Conservation (phyloP, 2,113 vertebrate species). For the Anarrhichthys ocellatus region DNA sequence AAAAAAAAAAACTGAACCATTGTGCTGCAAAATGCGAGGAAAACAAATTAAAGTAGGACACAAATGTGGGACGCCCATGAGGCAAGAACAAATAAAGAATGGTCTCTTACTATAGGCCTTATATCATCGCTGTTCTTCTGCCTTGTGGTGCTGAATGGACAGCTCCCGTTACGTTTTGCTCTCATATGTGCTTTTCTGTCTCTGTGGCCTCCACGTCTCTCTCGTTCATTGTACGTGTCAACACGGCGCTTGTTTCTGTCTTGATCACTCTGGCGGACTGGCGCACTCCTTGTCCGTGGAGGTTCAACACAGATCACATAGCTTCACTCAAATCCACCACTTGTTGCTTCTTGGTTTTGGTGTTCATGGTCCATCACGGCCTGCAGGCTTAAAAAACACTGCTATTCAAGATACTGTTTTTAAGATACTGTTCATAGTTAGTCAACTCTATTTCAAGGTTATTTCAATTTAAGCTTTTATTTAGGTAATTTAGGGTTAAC, state of each 20-base stretch:
- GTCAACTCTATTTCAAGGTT: background rate
- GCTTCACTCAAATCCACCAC: background rate
- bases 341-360: background rate
- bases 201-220: background rate
- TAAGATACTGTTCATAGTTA: background rate
- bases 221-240: background rate
- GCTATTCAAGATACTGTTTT: too few species aligned
- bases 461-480: background rate
- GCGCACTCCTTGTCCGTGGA: background rate
- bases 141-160: conserved; percentile 10
- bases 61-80: background rate
- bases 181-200: background rate
- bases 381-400: too few species aligned
- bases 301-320: background rate
- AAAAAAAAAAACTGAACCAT: background rate
- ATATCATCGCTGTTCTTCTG: background rate
- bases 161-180: background rate
- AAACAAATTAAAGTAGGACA: background rate
- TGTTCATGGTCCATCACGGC: background rate
- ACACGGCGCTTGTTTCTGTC: background rate
- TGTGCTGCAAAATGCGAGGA: background rate
- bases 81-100: background rate
- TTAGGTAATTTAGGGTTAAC: background rate
- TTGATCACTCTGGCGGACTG: background rate
- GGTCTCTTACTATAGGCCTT: too few species aligned